A percentile compares a stretch with the other conserved stretches of the same genome.
Conservation (phyloP, 2,888 invertebrate species). For the Euclidia mi region DNA sequence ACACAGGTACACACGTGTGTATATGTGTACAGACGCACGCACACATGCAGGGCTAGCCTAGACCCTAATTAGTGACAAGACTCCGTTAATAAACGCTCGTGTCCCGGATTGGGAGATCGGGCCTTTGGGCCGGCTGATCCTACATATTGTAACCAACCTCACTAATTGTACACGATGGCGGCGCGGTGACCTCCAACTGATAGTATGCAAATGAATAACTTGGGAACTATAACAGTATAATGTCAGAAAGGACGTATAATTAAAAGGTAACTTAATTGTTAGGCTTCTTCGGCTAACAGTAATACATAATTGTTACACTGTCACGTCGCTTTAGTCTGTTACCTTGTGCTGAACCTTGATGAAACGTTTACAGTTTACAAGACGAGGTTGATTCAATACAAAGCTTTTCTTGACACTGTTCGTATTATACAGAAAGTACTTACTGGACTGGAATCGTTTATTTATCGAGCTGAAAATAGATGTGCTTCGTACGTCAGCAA, state of each 20-base stretch:
- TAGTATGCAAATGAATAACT: constrained; percentile 57
- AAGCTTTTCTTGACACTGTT: too few species aligned
- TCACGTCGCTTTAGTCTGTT: constrained; percentile 5
- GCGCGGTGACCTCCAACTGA: constrained; percentile 49
- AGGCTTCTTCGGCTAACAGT: constrained; percentile 30
- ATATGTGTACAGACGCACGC: too few species aligned
- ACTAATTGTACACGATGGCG: constrained; percentile 51
- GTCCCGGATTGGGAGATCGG: constrained; percentile 50
- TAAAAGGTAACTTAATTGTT: constrained; percentile 46
- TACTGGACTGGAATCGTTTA: too few species aligned
- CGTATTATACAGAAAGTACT: too few species aligned
- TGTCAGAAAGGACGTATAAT: constrained; percentile 43
- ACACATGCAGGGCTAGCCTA: constrained; percentile 36
- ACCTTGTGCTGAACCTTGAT: too few species aligned
- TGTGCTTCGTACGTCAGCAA: too few species aligned
- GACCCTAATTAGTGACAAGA: constrained; percentile 60
- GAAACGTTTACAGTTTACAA: too few species aligned
- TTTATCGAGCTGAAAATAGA: too few species aligned
- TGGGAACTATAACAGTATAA: constrained; percentile 34
- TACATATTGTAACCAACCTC: constrained; percentile 46
- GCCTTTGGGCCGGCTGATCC: constrained; percentile 48
- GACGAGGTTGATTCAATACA: too few species aligned
- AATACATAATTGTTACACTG: constrained; percentile 33
- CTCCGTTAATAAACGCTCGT: constrained; percentile 56
- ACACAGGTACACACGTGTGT: constrained; percentile 9